A percentile compares a stretch with the other conserved stretches of the same genome.
These are phyloP conservation scores for Melitaea athalia DNA, from an alignment of 2,888 invertebrate species.

Conservation along the genomic window DNA sequence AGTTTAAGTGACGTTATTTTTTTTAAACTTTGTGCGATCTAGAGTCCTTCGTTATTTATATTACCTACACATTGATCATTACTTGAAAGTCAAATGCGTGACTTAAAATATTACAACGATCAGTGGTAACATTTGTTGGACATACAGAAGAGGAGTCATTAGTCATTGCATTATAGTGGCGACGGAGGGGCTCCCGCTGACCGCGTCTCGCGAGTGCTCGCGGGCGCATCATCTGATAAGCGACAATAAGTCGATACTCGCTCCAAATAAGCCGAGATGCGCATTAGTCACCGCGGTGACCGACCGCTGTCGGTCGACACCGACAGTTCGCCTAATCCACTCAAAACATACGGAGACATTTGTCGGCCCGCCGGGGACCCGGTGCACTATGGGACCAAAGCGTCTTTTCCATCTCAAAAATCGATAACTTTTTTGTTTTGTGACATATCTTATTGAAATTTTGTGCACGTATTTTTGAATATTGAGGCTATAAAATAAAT, in stretches of 20 bases:
- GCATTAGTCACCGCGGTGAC: constrained; percentile 72
- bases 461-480: too few relatives aligned
- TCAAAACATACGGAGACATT: constrained; percentile 80
- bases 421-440: too few relatives aligned
- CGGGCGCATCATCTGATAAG: constrained; percentile 74
- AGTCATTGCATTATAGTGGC: constrained; percentile 57
- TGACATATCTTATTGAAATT: too few relatives aligned
- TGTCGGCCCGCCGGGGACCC: constrained; percentile 73
- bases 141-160: constrained; percentile 66
- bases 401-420: too few relatives aligned
- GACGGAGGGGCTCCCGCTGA: constrained; percentile 46
- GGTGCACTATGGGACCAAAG: too few relatives aligned
- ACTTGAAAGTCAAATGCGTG: constrained; percentile 67
- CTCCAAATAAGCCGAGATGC: constrained; percentile 71
- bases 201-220: constrained; percentile 35
- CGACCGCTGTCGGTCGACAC: constrained; percentile 52
- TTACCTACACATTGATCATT: constrained; percentile 56
- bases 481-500: too few relatives aligned
- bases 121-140: constrained; percentile 70
- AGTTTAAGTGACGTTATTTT: neutral
- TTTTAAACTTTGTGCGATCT: constrained; percentile 46
- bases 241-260: constrained; percentile 75
- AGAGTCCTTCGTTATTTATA: constrained; percentile 60
- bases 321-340: constrained; percentile 78
- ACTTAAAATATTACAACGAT: constrained; percentile 73